A percentile compares a stretch with the other conserved stretches of the same genome.
Evolutionary conservation across 2,888 invertebrate genomes (phyloP).

Genomic region (Lycophotia porphyrea): DNA sequence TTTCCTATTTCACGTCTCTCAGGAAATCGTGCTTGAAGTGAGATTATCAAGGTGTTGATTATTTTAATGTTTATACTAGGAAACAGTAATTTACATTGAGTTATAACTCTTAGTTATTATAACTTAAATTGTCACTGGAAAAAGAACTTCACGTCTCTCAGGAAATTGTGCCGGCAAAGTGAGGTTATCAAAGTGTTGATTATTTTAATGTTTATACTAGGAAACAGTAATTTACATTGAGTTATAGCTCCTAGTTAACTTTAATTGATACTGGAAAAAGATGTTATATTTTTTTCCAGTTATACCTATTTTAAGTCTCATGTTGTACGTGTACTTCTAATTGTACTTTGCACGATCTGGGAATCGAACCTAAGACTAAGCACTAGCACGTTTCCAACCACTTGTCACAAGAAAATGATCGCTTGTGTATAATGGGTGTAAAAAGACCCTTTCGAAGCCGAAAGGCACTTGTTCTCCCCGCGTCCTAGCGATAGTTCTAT

Average conservation of each 20-base stretch:
- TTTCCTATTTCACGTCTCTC: constrained; percentile 27
- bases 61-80: constrained; percentile 2
- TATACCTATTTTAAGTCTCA: background rate
- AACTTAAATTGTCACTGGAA: background rate
- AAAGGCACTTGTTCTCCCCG: too few species aligned
- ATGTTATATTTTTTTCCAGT: background rate
- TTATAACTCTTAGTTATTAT: background rate
- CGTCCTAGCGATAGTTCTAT: too few species aligned
- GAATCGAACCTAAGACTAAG: background rate
- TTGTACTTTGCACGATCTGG: background rate
- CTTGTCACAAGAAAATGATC: background rate
- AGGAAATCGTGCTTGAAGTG: constrained; percentile 23
- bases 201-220: constrained; percentile 4
- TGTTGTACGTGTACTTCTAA: background rate
- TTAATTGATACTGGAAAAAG: background rate
- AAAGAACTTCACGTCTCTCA: background rate
- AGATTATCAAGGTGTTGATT: constrained; percentile 7
- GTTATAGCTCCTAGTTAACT: background rate
- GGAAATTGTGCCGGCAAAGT: constrained; percentile 26
- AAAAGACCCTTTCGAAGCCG: too few species aligned
- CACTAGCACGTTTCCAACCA: background rate
- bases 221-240: background rate
- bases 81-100: background rate
- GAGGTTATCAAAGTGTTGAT: constrained; percentile 7
- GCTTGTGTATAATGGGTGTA: too few species aligned